Evolutionary conservation across 2,113 vertebrate genomes (phyloP), one percentile per base, ranked within the genome.

Genomic region (Chrysochloris asiatica): DNA sequence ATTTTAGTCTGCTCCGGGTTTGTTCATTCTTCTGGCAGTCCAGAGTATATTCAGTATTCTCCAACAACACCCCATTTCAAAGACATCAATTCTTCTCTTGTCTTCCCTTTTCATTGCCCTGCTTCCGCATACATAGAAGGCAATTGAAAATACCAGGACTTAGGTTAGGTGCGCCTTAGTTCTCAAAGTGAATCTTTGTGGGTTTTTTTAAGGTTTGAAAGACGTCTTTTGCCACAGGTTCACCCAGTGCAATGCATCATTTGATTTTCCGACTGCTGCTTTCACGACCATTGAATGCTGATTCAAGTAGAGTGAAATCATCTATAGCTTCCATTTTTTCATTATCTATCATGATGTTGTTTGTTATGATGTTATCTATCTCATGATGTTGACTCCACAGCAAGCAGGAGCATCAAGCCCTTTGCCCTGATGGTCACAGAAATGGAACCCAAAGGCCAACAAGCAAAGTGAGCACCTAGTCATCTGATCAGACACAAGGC

Each of bases 401-500:
- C 47, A 26, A 47, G 79, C 26, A 41, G 52, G 45, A 7, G 6
- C 28, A 2, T 6, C 30, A 8, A 0, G 11, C 24, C 24, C 33
- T 48, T 45, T 52, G 28, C 30, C 24, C 7, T 54, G 17, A 0
- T 10, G 4, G 4, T 2, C 41, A 73, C 81, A 52, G 24, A 65
- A 38, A 63, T 0, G 17, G 36, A 21, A 8, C 28, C 54, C 7
- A 30, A n/a, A 45, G 54, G 3, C 21, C 0, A 30, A 26, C 67
- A 8, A 6, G 21, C 17, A 11, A 17, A 50, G 0, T 7, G 1
- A 16, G 21, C 12, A 17, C 7, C 12, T 1, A 0, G 26, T 52
- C 26, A 0, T 1, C 12, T 0, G 45, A n/a, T 21, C 38, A 16
- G 45, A 28, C 6, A 1, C 0, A 0, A 6, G 14, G n/a, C 2